These are phyloP conservation scores for Willisornis vidua DNA, from an alignment of 2,113 vertebrate species.

Conservation along the genomic window DNA sequence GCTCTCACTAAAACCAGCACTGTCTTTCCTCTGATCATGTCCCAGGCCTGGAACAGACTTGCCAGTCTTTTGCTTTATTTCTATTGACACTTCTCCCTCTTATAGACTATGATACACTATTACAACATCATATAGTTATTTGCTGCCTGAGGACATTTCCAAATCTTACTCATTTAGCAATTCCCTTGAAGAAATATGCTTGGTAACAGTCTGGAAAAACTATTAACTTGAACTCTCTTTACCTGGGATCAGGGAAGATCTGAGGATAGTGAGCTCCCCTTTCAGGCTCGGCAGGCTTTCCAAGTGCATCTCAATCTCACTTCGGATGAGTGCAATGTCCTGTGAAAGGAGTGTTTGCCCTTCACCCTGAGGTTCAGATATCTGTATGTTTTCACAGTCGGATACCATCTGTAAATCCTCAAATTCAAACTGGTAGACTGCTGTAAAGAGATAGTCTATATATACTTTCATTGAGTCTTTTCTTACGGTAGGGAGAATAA, in stretches of 20 bases:
- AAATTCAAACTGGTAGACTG: conserved; percentile 83
- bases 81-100: background rate
- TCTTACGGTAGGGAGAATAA: conserved; percentile 76
- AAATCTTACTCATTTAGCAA: background rate
- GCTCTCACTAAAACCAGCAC: background rate
- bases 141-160: background rate
- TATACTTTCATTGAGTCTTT: conserved; percentile 75
- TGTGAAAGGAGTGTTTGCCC: background rate
- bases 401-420: conserved; percentile 30
- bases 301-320: conserved; percentile 78
- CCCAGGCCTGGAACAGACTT: background rate
- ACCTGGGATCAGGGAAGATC: conserved; percentile 89
- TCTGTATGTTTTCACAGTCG: conserved; percentile 20
- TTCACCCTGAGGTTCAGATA: background rate
- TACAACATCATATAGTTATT: background rate
- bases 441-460: conserved; percentile 83
- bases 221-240: background rate
- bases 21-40: background rate
- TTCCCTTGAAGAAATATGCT: background rate
- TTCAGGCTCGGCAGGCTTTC: conserved; percentile 80
- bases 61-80: background rate
- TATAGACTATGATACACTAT: background rate
- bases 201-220: background rate
- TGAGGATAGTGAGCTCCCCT: conserved; percentile 80
- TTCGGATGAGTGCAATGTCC: conserved; percentile 24